Conservation (phyloP, 2,888 invertebrate species). For the Catocala fraxini region DNA sequence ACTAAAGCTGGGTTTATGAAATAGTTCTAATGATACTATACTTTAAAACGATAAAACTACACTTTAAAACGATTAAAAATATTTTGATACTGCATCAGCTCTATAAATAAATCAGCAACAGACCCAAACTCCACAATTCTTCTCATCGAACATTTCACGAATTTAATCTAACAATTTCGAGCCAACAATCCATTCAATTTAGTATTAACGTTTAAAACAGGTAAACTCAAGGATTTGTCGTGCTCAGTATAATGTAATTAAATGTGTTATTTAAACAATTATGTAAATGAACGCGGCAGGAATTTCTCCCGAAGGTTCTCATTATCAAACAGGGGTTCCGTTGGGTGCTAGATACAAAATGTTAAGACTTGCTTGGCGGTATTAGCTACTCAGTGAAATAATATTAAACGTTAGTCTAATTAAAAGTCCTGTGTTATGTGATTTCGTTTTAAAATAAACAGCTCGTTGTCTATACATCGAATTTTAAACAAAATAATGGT, state of each 20-base stretch:
- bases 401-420: neutral
- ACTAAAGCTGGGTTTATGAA: too few relatives aligned
- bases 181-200: slow-evolving; percentile 50
- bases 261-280: slow-evolving; percentile 75
- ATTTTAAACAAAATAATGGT: too few relatives aligned
- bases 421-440: neutral
- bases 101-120: too few relatives aligned
- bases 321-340: slow-evolving; percentile 62
- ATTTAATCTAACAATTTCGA: slow-evolving; percentile 36
- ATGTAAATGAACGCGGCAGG: slow-evolving; percentile 66
- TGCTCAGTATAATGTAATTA: slow-evolving; percentile 65
- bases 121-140: neutral
- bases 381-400: slow-evolving; percentile 13
- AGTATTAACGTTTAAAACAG: slow-evolving; percentile 58
- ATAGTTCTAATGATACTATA: too few relatives aligned
- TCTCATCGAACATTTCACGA: slow-evolving; percentile 33
- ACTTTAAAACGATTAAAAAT: too few relatives aligned
- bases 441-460: neutral
- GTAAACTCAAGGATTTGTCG: slow-evolving; percentile 63
- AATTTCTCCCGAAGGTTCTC: slow-evolving; percentile 65
- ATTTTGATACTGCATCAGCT: too few relatives aligned
- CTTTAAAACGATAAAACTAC: too few relatives aligned
- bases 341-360: slow-evolving; percentile 21
- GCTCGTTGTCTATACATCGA: neutral
- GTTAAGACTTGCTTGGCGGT: neutral